These are phyloP conservation scores for Megalops atlanticus DNA, from an alignment of 2,113 vertebrate species.

Conservation along the genomic window DNA sequence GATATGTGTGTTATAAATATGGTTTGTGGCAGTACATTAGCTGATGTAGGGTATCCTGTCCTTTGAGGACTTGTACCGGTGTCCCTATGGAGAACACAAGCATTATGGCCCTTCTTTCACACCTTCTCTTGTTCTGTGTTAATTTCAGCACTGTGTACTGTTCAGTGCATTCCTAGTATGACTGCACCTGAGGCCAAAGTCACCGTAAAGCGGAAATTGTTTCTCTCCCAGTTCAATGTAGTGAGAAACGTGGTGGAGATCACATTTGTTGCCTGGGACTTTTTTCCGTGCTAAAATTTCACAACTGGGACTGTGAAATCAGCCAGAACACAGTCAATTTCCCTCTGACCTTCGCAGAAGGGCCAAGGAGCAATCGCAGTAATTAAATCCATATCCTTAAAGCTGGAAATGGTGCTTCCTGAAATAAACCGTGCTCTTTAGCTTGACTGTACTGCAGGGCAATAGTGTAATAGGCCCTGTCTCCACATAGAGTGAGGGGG, in stretches of 20 bases:
- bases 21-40: neutral
- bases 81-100: neutral
- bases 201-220: neutral
- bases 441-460: slow-evolving; percentile 27
- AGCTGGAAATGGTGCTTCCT: neutral
- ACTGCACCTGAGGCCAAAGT: neutral
- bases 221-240: too few relatives aligned
- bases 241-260: too few relatives aligned
- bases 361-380: slow-evolving; percentile 43
- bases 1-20: neutral
- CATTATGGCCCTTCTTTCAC: neutral
- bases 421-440: slow-evolving; percentile 34
- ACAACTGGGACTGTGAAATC: neutral
- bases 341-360: slow-evolving; percentile 9
- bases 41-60: neutral
- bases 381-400: slow-evolving; percentile 45
- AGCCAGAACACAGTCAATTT: neutral
- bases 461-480: neutral
- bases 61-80: neutral
- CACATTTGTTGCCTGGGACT: too few relatives aligned
- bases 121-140: neutral
- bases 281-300: too few relatives aligned
- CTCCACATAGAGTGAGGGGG: neutral
- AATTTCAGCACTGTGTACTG: neutral
- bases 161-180: neutral